Percentiles rank a stretch among this genome's conserved stretches.
These are phyloP conservation scores for pig (Sus scrofa) DNA, from an alignment of 2,113 vertebrate species.

Conservation along the genomic window T2T-Sscrofa CM000829.6:63927001-63927500, in stretches of 20 bases:
- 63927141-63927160: neutral
- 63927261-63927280: neutral
- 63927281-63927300: conserved; percentile 45
- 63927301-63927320: conserved; percentile 4
- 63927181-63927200: neutral
- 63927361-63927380: conserved; percentile 63
- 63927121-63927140: neutral
- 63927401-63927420: conserved; percentile 33
- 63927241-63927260: neutral
- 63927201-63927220: neutral
- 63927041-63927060: conserved; percentile 63
- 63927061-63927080: neutral
- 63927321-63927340: conserved; percentile 61
- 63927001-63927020: conserved; percentile 90
- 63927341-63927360: conserved; percentile 50
- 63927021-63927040: conserved; percentile 91
- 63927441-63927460: conserved; percentile 42
- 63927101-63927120: neutral
- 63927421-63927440: conserved; percentile 30
- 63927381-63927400: conserved; percentile 52
- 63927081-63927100: neutral
- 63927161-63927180: neutral
- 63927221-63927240: neutral
- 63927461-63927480: conserved; percentile 33
- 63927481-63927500: conserved; percentile 53